These are phyloP conservation scores for Melikaiella ostensackeni DNA, from an alignment of 2,888 invertebrate species.

Conservation along the genomic window DNA sequence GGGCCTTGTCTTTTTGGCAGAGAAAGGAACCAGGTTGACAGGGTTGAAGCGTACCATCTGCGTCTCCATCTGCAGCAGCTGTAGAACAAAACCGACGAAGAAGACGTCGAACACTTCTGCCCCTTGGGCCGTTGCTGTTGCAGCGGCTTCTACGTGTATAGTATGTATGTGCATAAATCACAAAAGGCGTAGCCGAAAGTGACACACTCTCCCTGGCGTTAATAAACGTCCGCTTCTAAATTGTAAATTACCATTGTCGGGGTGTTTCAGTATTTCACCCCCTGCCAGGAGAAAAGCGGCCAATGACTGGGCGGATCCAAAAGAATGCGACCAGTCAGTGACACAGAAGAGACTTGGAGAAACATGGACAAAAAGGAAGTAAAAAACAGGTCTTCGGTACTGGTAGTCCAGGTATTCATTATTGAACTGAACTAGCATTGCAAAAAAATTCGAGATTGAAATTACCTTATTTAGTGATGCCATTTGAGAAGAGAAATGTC, in stretches of 20 bases:
- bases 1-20: conserved; percentile 28
- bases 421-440: no score
- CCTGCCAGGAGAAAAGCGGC: conserved; percentile 21
- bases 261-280: conserved; percentile 43
- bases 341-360: not conserved
- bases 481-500: no score
- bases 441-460: no score
- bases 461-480: no score
- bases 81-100: conserved; percentile 51
- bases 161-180: conserved; percentile 45
- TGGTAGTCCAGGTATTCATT: no score
- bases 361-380: no score
- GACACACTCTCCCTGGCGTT: conserved; percentile 45
- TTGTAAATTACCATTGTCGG: conserved; percentile 36
- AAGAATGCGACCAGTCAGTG: not conserved
- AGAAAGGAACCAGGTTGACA: conserved; percentile 35
- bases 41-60: conserved; percentile 43
- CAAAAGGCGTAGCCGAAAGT: conserved; percentile 48
- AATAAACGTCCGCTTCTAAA: conserved; percentile 47
- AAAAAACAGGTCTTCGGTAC: no score
- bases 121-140: not conserved
- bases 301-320: conserved; percentile 30
- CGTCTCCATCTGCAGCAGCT: conserved; percentile 52
- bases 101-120: conserved; percentile 40
- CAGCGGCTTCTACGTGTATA: conserved; percentile 18